Conservation (phyloP, 1,140 invertebrate species). For the Pygmarrhopalites habei region DNA sequence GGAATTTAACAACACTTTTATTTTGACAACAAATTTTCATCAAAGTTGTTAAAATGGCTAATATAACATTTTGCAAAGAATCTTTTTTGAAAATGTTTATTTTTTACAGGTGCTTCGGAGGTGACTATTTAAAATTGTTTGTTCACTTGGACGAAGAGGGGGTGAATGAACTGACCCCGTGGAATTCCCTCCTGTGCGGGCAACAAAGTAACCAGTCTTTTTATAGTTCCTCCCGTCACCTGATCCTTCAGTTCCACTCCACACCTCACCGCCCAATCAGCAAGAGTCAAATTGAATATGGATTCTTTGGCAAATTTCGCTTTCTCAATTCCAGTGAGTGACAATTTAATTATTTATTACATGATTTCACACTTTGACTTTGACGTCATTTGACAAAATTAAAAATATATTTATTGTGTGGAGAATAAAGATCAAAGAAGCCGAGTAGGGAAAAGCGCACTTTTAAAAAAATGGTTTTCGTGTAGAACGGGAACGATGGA, state of each 20-base stretch:
- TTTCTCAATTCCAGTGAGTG: constrained; percentile 39
- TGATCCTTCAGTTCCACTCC: constrained; percentile 74
- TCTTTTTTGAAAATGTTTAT: too few species aligned
- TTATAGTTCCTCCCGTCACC: constrained; percentile 71
- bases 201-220: constrained; percentile 62
- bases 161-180: constrained; percentile 70
- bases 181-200: constrained; percentile 67
- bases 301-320: constrained; percentile 33
- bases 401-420: too few species aligned
- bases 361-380: not conserved
- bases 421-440: too few species aligned
- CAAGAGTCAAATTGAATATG: constrained; percentile 3
- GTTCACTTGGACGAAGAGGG: constrained; percentile 57
- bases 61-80: constrained; percentile 36
- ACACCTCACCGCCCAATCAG: constrained; percentile 42
- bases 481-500: too few species aligned
- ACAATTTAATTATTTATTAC: not conserved
- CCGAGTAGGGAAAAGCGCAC: too few species aligned
- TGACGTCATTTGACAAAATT: not conserved
- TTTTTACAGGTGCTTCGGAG: constrained; percentile 66
- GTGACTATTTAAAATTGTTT: constrained; percentile 74
- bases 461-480: too few species aligned
- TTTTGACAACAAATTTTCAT: too few species aligned
- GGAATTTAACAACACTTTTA: too few species aligned
- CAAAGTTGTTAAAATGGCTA: too few species aligned